These are phyloP conservation scores for Corythornis cristatus DNA, from an alignment of 2,113 vertebrate species.

Conservation along the genomic window DNA sequence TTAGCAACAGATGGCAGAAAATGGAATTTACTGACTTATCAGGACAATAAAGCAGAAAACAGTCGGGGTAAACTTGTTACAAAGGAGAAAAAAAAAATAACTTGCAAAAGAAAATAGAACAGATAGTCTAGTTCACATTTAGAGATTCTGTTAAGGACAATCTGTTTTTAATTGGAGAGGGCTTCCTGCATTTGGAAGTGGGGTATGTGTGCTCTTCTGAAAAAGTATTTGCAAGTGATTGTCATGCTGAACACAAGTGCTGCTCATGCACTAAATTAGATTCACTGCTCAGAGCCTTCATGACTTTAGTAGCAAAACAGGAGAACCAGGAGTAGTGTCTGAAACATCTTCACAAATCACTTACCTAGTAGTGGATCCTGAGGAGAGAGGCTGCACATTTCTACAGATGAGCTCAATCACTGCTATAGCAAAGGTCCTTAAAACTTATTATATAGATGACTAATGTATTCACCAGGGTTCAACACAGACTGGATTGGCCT, in stretches of 20 bases:
- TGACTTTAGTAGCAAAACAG: neutral
- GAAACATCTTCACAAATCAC: neutral
- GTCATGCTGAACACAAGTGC: neutral
- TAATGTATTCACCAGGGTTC: neutral
- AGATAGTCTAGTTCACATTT: neutral
- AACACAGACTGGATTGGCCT: neutral
- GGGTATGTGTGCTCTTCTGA: neutral
- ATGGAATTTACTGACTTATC: conserved; percentile 9
- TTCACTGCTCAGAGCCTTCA: neutral
- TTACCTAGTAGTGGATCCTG: neutral
- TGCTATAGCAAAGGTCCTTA: neutral
- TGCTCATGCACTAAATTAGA: conserved; percentile 14
- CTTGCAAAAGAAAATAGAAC: neutral
- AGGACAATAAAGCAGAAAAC: conserved; percentile 26
- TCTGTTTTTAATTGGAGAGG: conserved; percentile 32
- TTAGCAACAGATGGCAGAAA: conserved; percentile 36
- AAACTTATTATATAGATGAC: neutral
- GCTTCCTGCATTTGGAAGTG: neutral
- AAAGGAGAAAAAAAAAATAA: neutral
- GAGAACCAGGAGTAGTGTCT: neutral
- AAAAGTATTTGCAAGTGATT: neutral
- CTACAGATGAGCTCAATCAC: neutral
- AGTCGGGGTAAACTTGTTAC: conserved; percentile 8
- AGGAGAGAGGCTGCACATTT: neutral
- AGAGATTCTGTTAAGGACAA: conserved; percentile 31